Percentiles rank a stretch among this genome's conserved stretches.
Evolutionary conservation across 2,888 invertebrate species (phyloP).

Genomic region (Pristionchus maxplancki): DNA sequence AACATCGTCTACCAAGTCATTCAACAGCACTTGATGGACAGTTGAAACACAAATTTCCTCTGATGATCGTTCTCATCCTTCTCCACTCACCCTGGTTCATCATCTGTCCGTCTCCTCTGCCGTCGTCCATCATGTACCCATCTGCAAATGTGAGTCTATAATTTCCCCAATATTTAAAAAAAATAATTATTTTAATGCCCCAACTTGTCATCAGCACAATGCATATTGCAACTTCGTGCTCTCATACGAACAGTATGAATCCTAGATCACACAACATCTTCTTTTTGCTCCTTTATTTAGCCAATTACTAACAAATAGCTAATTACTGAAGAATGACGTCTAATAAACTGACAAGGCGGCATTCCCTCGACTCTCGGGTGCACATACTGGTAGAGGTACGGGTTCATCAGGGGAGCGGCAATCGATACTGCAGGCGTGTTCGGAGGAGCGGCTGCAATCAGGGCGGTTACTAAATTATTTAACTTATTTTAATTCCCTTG

Average conservation of each 20-base stretch:
- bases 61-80: not conserved
- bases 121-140: not conserved
- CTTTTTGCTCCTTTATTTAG: not conserved
- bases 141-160: not conserved
- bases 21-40: too few species aligned
- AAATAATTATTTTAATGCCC: not conserved
- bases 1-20: too few species aligned
- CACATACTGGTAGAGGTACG: not conserved
- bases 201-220: not conserved
- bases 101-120: not conserved
- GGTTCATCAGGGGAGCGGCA: not conserved
- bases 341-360: not conserved
- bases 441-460: conserved; percentile 17
- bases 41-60: too few species aligned
- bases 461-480: not conserved
- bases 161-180: not conserved
- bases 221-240: not conserved
- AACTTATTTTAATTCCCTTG: not conserved
- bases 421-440: not conserved
- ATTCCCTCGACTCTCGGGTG: conserved; percentile 16
- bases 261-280: not conserved
- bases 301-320: not conserved
- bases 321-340: not conserved
- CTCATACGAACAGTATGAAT: not conserved
- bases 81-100: not conserved